These are phyloP conservation scores for Sycophila texana DNA, from an alignment of 2,888 invertebrate species.

Conservation along the genomic window DNA sequence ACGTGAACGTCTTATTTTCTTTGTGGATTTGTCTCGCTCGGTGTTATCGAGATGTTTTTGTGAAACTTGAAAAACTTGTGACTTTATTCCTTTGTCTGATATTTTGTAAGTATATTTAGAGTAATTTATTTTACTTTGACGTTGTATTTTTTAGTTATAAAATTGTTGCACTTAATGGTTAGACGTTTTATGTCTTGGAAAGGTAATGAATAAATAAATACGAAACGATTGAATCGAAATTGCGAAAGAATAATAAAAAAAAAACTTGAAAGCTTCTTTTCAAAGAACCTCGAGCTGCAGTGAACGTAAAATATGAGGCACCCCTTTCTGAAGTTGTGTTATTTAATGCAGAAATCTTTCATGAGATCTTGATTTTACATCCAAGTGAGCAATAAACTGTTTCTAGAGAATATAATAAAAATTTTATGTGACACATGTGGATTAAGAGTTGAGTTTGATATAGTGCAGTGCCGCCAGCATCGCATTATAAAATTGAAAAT, in stretches of 20 bases:
- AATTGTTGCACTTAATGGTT: no score
- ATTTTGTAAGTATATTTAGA: no score
- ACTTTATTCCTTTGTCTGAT: no score
- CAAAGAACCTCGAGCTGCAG: not conserved
- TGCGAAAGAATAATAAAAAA: not conserved
- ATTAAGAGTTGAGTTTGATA: not conserved
- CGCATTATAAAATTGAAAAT: conserved; percentile 21
- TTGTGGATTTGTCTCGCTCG: not conserved
- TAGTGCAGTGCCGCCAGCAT: not conserved
- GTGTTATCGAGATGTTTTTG: no score
- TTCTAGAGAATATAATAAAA: not conserved
- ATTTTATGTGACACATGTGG: not conserved
- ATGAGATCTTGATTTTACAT: not conserved
- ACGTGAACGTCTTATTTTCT: not conserved
- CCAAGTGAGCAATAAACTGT: not conserved
- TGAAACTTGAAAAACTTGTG: no score
- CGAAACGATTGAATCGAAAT: no score
- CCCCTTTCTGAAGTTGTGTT: not conserved
- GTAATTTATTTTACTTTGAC: no score
- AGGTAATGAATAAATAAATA: no score
- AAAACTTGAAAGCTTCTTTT: not conserved
- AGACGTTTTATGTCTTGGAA: no score
- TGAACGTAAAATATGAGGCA: not conserved
- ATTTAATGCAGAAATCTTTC: not conserved
- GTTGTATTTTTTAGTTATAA: no score